A percentile compares a stretch with the other conserved stretches of the same genome.
Evolutionary conservation across 2,797 vertebrate species (phyloP).

Genomic region (Pyrocephalus nanus): DNA sequence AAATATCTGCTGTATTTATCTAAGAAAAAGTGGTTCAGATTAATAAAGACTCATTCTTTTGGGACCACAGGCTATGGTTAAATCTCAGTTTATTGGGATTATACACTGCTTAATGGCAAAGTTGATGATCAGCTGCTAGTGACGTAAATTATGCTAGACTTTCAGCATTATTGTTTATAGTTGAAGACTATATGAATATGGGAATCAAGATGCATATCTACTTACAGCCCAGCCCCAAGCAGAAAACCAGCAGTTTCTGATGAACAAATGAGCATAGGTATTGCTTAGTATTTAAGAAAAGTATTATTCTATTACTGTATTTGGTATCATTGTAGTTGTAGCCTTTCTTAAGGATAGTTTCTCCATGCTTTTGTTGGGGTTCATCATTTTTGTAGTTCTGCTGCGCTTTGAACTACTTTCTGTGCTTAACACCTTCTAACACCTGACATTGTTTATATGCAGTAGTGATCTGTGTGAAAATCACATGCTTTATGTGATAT

Average conservation of each 20-base stretch:
- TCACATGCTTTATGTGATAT: background rate
- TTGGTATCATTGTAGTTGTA: background rate
- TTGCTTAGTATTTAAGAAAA: background rate
- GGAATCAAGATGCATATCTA: background rate
- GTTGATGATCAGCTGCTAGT: background rate
- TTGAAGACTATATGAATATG: background rate
- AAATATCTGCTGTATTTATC: background rate
- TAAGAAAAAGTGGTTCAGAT: background rate
- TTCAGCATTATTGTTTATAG: background rate
- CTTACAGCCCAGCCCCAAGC: background rate
- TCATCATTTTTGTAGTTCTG: background rate
- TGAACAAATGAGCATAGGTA: background rate
- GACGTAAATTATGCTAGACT: background rate
- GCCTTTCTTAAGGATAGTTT: conserved; percentile 33
- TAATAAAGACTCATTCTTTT: background rate
- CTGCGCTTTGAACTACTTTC: background rate
- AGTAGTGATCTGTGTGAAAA: background rate
- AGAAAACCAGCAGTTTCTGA: background rate
- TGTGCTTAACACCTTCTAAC: conserved; percentile 3
- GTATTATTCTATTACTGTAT: background rate
- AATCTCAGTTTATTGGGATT: background rate
- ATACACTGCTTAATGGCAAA: background rate
- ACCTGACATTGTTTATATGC: background rate
- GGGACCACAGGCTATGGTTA: background rate
- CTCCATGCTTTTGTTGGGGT: background rate